phyloP scores from a whole-genome alignment of 2,888 invertebrate species.

The Scelioninae gen. 1 region DNA sequence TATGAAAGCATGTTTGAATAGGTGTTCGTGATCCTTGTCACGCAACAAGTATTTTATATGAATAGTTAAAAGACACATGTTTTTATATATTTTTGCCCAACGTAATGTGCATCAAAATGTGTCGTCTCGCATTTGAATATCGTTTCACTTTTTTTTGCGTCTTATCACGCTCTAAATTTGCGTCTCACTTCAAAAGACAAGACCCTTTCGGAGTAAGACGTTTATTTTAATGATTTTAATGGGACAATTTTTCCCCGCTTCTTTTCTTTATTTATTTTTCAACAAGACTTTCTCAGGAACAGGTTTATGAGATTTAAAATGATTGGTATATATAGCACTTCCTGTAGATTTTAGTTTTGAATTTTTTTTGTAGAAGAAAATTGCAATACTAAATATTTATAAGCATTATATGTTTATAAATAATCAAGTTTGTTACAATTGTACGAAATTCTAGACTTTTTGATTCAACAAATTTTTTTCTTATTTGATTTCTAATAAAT shows the following conservation, averaged over 20 bases:
- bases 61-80: constrained; percentile 50
- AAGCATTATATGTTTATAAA: too few relatives aligned
- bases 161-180: constrained; percentile 19
- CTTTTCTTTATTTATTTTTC: constrained; percentile 9
- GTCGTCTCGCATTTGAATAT: constrained; percentile 18
- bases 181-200: constrained; percentile 8
- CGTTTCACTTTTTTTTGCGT: constrained; percentile 7
- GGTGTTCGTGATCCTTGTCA: constrained; percentile 57
- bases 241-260: constrained; percentile 9
- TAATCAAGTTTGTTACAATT: too few relatives aligned
- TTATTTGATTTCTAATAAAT: too few relatives aligned
- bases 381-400: background rate
- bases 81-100: constrained; percentile 25
- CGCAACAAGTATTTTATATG: constrained; percentile 60
- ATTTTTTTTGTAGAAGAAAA: background rate
- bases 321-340: constrained; percentile 1
- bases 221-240: constrained; percentile 40
- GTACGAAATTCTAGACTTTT: too few relatives aligned
- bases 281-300: constrained; percentile 12
- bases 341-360: background rate
- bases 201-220: constrained; percentile 12
- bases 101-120: constrained; percentile 10
- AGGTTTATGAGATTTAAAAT: constrained; percentile 13
- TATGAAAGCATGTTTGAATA: constrained; percentile 62
- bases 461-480: too few relatives aligned